Base-by-base conservation (phyloP, 2,113 vertebrate species). In the Xenopus borealis region DNA sequence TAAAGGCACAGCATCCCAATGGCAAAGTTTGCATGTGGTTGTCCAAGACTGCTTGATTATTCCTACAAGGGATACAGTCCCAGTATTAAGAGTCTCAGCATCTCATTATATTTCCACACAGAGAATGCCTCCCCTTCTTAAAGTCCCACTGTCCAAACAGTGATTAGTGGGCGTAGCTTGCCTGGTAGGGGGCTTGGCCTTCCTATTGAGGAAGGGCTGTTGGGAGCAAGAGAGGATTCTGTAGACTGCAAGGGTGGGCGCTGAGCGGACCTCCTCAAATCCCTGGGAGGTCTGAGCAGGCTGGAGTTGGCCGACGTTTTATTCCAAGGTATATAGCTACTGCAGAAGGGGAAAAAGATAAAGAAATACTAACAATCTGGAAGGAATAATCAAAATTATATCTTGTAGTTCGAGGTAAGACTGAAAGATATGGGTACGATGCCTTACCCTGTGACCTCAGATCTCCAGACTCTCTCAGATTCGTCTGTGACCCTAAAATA, bases 241-340 rank as follows among this genome's bases (percentile, higher is more conserved):
- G 72, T 57, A 52, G 58, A 62, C 50, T 62, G 59, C 46, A 20
- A 69, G 65, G 72, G 66, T 12, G 66, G 66, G 23, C 18, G 45
- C 46, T 27, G 66, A 58, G 44, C 20, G 79, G 90, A 91, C 72
- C 94, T 89, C 85, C 86, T 95, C 87, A 95, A 92, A 94, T 92
- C 91, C 93, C 94, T 92, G 89, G 95, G 89, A 88, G 86, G 84
- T 90, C 90, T 80, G 88, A 90, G 88, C 86, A 90, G 84, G 87
- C 90, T 73, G 88, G 90, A 86, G 86, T 88, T 68, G 84, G 88
- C 80, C 88, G 89, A 91, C 95, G 93, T 84, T 93, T 95, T 91
- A 96, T 95, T 86, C 95, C 94, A 92, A 96, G 93, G 92, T 97
- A 97, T 86, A 97, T 96, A 89, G 95, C 95, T 88, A 96, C 95